Evolutionary conservation across 2,113 vertebrate species (phyloP), one percentile per base, ranked within the genome.

Genomic region (Triplophysa siluroides): DNA sequence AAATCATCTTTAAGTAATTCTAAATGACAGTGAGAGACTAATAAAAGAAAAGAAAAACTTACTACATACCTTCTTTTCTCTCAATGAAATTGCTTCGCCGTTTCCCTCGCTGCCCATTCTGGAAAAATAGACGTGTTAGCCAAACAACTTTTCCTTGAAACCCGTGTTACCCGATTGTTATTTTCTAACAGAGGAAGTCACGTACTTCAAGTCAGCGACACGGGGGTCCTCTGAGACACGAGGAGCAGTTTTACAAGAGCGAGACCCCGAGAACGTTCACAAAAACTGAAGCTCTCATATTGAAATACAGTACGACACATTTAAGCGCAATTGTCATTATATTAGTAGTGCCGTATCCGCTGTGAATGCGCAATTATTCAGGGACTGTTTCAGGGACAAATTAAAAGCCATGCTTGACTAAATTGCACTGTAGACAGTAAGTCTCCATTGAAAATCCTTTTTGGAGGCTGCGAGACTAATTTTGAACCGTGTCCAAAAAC

Each of bases 351-450:
- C 33, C 70, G 21, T 29, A 73, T 73, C 52, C 23, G 54, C n/a
- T 73, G 54, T 60, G 56, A 73, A 60, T 60, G 29, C 8, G 12
- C 41, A 43, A 73, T 73, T 73, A 73, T 73, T 73, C 70, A 60
- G 33, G 60, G 70, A 13, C 52, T 10, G 8, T 73, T 73, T 60
- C 54, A 73, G 54, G n/a, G 54, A 60, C 33, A 73, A 33, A 73
- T 60, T 73, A 43, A 56, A 73, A 60, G 29, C 29, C 70, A 73
- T 60, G 58, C 54, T 60, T 21, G 8, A 41, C 33, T 43, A 41
- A 73, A 73, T 43, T 60, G 52, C 54, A 10, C 21, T 68, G 3
- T 68, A 47, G 43, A 43, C n/a, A 38, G 13, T 43, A 73, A 41
- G 29, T 41, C 70, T 73, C 54, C 54, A 43, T 60, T 41, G 54